A percentile compares a stretch with the other conserved stretches of the same genome.
Conservation (phyloP, 1,140 invertebrate species). For the Drosophila lacteicornis region DNA sequence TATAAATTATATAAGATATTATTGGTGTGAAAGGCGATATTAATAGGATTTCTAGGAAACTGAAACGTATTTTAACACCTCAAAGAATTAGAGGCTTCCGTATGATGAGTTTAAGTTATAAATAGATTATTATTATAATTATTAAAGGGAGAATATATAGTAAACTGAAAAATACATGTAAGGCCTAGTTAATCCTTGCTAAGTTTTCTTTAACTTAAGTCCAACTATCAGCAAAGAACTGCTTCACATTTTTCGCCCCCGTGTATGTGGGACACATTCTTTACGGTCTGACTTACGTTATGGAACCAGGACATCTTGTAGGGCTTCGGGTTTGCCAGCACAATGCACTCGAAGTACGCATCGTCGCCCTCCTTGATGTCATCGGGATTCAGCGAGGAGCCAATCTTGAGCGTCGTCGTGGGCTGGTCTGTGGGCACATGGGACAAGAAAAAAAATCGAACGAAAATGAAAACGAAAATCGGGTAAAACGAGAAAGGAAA, state of each 20-base stretch:
- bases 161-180: not conserved
- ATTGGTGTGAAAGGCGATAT: no score
- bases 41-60: no score
- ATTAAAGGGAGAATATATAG: no score
- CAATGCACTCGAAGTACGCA: slow-evolving; percentile 92
- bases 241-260: not conserved
- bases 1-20: not conserved
- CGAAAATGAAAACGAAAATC: slow-evolving; percentile 17
- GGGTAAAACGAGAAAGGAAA: slow-evolving; percentile 8
- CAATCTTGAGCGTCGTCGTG: slow-evolving; percentile 91
- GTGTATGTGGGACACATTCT: slow-evolving; percentile 22
- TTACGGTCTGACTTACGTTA: slow-evolving; percentile 88
- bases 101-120: not conserved
- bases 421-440: slow-evolving; percentile 87
- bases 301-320: slow-evolving; percentile 94
- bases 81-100: no score
- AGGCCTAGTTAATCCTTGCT: no score
- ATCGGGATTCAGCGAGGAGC: slow-evolving; percentile 91
- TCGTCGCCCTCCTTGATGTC: slow-evolving; percentile 94
- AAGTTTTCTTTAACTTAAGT: not conserved
- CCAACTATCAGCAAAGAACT: not conserved
- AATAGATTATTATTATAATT: not conserved
- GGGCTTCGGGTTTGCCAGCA: slow-evolving; percentile 92
- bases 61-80: no score
- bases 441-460: slow-evolving; percentile 3